These are phyloP conservation scores for Anolis carolinensis DNA, from an alignment of 2,113 vertebrate species.

Conservation along the genomic window DNA sequence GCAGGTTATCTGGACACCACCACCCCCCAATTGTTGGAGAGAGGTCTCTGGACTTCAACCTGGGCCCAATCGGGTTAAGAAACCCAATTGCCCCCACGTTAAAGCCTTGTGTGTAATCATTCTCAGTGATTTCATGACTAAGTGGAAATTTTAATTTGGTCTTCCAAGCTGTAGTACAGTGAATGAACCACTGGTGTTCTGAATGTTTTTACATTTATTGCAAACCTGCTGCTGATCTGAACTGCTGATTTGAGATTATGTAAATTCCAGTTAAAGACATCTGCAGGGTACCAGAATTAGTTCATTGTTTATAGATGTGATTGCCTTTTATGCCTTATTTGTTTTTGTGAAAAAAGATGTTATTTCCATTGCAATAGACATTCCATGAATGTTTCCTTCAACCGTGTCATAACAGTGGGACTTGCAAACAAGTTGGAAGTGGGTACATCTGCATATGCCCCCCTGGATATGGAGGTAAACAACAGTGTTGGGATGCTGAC, in stretches of 20 bases:
- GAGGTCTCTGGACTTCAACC: no score
- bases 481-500: neutral
- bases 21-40: no score
- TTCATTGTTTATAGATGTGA: neutral
- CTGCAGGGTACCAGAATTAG: no score
- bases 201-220: neutral
- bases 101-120: no score
- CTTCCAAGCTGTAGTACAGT: neutral
- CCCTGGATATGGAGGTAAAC: conserved; percentile 78
- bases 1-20: no score
- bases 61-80: no score
- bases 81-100: no score
- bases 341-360: conserved; percentile 13
- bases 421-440: conserved; percentile 91
- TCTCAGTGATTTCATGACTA: neutral
- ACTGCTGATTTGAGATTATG: no score
- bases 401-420: conserved; percentile 92
- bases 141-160: neutral
- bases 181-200: neutral
- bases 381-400: conserved; percentile 97
- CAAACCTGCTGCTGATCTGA: neutral
- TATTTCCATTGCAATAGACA: conserved; percentile 76
- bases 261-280: no score
- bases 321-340: neutral
- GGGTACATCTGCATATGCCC: conserved; percentile 90